A percentile compares a stretch with the other conserved stretches of the same genome.
phyloP scores from a whole-genome alignment of 2,797 vertebrate species.

The Heliangelus exortis region DNA sequence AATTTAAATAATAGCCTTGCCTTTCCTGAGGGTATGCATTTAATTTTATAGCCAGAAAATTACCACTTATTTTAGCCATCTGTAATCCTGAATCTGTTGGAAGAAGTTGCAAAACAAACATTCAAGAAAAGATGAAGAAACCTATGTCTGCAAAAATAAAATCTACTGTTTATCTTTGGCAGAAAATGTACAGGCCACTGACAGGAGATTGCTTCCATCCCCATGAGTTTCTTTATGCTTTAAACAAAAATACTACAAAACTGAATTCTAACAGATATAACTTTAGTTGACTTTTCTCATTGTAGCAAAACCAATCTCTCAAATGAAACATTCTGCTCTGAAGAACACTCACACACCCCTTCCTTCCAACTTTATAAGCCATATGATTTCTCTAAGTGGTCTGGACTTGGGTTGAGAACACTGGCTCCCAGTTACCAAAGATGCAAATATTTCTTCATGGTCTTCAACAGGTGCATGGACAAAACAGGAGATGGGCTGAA shows the following conservation, averaged over 20 bases:
- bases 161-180: conserved; percentile 29
- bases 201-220: not conserved
- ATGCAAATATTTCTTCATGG: not conserved
- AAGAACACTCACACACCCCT: not conserved
- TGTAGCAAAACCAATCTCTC: not conserved
- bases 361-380: not conserved
- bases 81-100: conserved; percentile 9
- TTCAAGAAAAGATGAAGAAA: conserved; percentile 12
- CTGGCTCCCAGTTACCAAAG: not conserved
- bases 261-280: not conserved
- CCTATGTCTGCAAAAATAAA: not conserved
- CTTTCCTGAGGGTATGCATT: conserved; percentile 41
- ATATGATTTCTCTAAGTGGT: not conserved
- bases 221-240: not conserved
- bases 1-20: not conserved
- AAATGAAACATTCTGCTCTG: not conserved
- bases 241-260: not conserved
- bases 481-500: conserved; percentile 16
- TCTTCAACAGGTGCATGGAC: not conserved
- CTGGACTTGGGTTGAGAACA: not conserved
- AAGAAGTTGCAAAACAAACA: conserved; percentile 38
- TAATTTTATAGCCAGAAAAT: conserved; percentile 25
- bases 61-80: conserved; percentile 29
- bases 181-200: not conserved
- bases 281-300: not conserved